phyloP scores from a whole-genome alignment of 2,797 vertebrate genomes.

The Okamejei kenojei region DNA sequence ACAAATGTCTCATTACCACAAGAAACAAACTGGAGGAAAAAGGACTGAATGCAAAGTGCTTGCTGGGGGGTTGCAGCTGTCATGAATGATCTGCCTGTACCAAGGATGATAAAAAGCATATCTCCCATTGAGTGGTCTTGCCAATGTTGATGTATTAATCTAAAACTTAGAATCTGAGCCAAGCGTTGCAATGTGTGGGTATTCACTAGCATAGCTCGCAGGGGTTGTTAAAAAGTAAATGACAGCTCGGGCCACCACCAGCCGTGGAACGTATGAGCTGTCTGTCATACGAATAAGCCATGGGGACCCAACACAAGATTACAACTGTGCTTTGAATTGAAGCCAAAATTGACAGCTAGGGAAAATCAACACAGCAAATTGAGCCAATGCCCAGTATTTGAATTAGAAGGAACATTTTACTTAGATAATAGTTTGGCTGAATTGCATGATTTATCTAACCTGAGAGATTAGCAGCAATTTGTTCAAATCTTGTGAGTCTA shows the following conservation, averaged over 20 bases:
- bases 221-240: neutral
- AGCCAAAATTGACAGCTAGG: neutral
- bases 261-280: neutral
- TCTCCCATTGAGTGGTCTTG: conserved; percentile 2
- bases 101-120: neutral
- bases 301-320: neutral
- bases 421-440: neutral
- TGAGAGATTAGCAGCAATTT: neutral
- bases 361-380: neutral
- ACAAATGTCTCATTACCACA: conserved; percentile 15
- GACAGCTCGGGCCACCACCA: conserved; percentile 21
- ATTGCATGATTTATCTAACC: neutral
- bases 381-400: neutral
- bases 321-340: neutral
- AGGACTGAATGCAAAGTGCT: neutral
- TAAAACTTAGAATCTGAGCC: conserved; percentile 12
- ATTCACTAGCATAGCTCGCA: neutral
- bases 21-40: neutral
- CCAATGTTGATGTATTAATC: conserved; percentile 27
- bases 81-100: neutral
- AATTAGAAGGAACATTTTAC: neutral
- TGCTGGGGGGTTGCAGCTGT: conserved; percentile 2
- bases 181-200: neutral
- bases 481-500: neutral
- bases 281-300: conserved; percentile 19